phyloP scores from a whole-genome alignment of 2,797 vertebrate species.

The Mionectes olivaceus region DNA sequence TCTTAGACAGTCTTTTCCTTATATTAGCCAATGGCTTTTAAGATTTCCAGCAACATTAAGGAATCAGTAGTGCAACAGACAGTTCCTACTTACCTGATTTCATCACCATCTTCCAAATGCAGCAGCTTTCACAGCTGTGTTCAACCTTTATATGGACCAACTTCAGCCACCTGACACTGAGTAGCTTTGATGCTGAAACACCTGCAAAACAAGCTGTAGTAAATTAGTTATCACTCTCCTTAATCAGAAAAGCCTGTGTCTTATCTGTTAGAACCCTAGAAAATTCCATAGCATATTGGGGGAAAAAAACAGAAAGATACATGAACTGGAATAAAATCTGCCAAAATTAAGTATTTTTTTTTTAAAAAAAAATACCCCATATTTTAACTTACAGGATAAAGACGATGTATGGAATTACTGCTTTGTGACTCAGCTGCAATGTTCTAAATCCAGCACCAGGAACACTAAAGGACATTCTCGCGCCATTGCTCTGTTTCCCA shows the following conservation, averaged over 20 bases:
- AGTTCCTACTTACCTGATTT: background rate
- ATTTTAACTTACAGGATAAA: background rate
- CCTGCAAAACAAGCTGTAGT: background rate
- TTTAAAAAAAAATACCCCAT: background rate
- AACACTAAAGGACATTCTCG: background rate
- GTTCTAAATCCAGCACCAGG: background rate
- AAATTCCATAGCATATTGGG: background rate
- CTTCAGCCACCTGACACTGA: background rate
- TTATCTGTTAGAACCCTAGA: background rate
- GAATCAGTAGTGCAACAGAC: accelerated
- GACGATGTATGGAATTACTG: background rate
- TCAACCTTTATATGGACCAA: background rate
- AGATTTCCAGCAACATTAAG: background rate
- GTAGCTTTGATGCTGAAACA: background rate
- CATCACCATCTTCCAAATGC: accelerated
- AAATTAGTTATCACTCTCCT: background rate
- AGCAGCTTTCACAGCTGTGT: accelerated
- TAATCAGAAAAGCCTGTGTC: background rate
- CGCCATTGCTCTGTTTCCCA: background rate
- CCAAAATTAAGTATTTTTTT: background rate
- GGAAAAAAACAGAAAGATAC: background rate
- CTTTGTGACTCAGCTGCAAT: background rate
- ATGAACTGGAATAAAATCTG: background rate
- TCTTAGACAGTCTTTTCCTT: background rate
- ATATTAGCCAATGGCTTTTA: background rate